Evolutionary conservation across 2,888 invertebrate species (phyloP).

Genomic region (Trypoxylon attenuatum): DNA sequence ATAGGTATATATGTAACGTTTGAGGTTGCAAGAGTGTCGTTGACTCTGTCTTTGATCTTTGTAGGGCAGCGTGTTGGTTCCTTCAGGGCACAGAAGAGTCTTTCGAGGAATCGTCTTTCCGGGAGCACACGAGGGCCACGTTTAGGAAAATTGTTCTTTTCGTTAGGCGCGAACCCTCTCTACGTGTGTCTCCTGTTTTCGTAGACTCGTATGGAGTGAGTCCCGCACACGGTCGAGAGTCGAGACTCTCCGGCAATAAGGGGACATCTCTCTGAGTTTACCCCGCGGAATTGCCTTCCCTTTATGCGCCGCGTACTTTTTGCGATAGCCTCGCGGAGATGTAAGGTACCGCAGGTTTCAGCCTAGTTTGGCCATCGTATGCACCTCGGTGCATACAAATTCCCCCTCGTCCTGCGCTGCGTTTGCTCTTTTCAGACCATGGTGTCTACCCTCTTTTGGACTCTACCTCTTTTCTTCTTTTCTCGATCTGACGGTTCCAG

Average conservation of each 20-base stretch:
- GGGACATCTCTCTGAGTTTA: constrained; percentile 14
- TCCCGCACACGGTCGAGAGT: background rate
- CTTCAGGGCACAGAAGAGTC: background rate
- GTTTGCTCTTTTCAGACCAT: constrained; percentile 18
- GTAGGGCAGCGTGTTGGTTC: background rate
- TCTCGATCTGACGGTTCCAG: background rate
- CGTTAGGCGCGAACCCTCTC: background rate
- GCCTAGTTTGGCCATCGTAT: constrained; percentile 64
- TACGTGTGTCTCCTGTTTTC: background rate
- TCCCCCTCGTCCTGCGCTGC: constrained; percentile 44
- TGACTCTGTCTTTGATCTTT: background rate
- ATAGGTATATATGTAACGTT: no score
- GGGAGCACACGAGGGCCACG: background rate
- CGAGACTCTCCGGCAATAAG: constrained; percentile 1
- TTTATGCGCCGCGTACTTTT: constrained; percentile 44
- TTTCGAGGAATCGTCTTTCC: background rate
- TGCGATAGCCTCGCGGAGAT: constrained; percentile 49
- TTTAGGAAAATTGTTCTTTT: background rate
- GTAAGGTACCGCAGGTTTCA: constrained; percentile 59
- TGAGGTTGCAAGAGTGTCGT: no score
- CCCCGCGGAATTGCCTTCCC: constrained; percentile 36
- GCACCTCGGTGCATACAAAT: constrained; percentile 60
- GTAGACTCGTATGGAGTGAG: background rate
- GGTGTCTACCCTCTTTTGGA: background rate
- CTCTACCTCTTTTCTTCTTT: constrained; percentile 14